Base-by-base conservation (phyloP, 2,888 invertebrate species). In the Cataglyphis cursor region DNA sequence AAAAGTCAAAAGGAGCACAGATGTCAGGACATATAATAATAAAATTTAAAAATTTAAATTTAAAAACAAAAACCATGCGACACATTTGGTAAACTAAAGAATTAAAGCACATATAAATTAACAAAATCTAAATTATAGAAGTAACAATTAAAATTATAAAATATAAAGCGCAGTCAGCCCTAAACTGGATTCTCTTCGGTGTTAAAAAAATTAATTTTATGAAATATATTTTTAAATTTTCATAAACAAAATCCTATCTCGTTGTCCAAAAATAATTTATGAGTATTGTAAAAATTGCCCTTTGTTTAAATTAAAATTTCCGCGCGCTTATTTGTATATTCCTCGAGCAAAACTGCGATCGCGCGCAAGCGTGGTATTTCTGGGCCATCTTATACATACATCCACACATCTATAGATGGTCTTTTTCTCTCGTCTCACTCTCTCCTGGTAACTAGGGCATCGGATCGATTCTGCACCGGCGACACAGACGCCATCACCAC, bases 371-470 rank as follows among this genome's bases (percentile, higher is more conserved):
- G 31, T 31, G 35, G 8, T 57, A 38, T 51, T 62, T 75, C 64
- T 35, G 48, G 12, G 12, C 64, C 62, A 21, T 35, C 18, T n/a
- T 48, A 44, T 62, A 62, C 28, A 74, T 44, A 28, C n/a, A 44
- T 41, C n/a, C 15, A 73, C 61, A 41, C 28, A 59, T 73, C 41
- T 48, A 62, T 57, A 54, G 9, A 21, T n/a, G 54, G 24, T 83
- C 83, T 57, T 68, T 62, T 57, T 73, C 82, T 59, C 66, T 59
- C 54, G 41, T 88, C 82, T 88, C 85, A 81, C 88, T 84, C 88
- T 89, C 88, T 89, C 85, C 88, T 90, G 86, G 89, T 93, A 93
- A 93, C 93, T 94, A 91, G 94, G 93, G 88, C 94, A 94, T 92
- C 90, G 89, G 92, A 94, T 94, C 94, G 94, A 94, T 94, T 87